Evolutionary conservation across 1,140 invertebrate species (phyloP).

Genomic region (Adoxophyes honmai): DNA sequence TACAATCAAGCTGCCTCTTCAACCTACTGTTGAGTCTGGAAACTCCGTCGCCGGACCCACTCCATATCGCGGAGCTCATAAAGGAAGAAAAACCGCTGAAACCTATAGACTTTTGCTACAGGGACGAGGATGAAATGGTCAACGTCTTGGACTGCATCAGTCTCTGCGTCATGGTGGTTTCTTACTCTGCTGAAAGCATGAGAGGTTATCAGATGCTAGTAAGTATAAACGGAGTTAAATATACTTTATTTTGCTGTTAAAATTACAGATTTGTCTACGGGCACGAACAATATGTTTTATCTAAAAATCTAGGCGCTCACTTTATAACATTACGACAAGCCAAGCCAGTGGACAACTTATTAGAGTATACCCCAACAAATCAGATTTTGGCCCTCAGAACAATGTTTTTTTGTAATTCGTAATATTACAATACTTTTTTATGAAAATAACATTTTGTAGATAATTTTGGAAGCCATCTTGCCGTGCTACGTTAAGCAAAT

Average conservation of each 20-base stretch:
- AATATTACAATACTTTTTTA: no score
- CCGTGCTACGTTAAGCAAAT: constrained; percentile 97
- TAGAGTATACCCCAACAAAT: no score
- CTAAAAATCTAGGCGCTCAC: no score
- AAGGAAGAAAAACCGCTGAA: constrained; percentile 97
- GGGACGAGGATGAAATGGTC: constrained; percentile 96
- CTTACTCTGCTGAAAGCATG: constrained; percentile 96
- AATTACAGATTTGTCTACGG: no score
- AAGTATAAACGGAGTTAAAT: no score
- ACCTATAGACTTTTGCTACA: constrained; percentile 98
- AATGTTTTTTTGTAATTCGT: no score
- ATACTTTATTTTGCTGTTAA: no score
- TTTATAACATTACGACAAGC: no score
- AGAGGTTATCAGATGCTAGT: constrained; percentile 98
- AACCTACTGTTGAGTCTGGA: constrained; percentile 94
- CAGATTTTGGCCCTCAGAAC: no score
- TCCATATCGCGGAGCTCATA: constrained; percentile 97
- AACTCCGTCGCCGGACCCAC: constrained; percentile 93
- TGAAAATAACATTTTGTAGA: constrained; percentile 77
- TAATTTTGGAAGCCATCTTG: constrained; percentile 96
- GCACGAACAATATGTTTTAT: no score
- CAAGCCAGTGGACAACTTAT: no score
- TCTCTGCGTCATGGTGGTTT: constrained; percentile 97
- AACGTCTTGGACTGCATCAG: constrained; percentile 96
- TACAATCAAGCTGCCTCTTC: constrained; percentile 93